Base-by-base conservation (phyloP, 1,140 invertebrate genomes). In the Drosophila lacteicornis region DNA sequence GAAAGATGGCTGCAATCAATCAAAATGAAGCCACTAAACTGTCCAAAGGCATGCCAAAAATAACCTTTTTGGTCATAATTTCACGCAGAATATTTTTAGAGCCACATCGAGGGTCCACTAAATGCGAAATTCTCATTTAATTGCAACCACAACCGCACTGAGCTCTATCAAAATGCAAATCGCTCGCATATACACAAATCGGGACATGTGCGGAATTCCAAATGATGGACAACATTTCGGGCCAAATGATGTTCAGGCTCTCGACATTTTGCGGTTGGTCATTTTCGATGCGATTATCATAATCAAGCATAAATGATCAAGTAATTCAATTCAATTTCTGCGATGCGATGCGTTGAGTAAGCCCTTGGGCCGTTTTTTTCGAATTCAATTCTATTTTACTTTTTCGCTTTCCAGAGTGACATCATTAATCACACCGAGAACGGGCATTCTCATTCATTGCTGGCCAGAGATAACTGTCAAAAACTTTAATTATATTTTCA, bases 401-500 rank as follows among this genome's bases (percentile, higher is more conserved):
- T 57, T 57, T 50, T 11, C 38, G 33, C 45, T 57, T 50, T 43
- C 61, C 27, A 75, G 58, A 57, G 13, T 63, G 56, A 50, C 59
- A 58, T 70, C 81, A 88, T 88, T 88, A 85, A 88, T 88, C 81
- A 90, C 69, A 36, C 53, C 13, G 50, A 36, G 40, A 47, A 71
- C 53, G 73, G 82, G 60, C 75, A 46, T 56, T 81, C 79, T 79
- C 79, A 80, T 68, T 90, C 86, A 82, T 80, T 90, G 85, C 82
- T 90, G 60, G 56, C 79, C 55, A 68, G 78, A 90, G 79, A 82
- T 82, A 86, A 82, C 82, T 90, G 86, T 90, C 85, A 85, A 90
- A 90, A 90, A 90, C 85, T 90, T 90, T 90, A 90, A 90, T 90
- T 90, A 90, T 85, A 90, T 90, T 91, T 90, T 80, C 85, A 91